phyloP scores from a whole-genome alignment of 2,113 vertebrate genomes.

The Regulus satrapa region DNA sequence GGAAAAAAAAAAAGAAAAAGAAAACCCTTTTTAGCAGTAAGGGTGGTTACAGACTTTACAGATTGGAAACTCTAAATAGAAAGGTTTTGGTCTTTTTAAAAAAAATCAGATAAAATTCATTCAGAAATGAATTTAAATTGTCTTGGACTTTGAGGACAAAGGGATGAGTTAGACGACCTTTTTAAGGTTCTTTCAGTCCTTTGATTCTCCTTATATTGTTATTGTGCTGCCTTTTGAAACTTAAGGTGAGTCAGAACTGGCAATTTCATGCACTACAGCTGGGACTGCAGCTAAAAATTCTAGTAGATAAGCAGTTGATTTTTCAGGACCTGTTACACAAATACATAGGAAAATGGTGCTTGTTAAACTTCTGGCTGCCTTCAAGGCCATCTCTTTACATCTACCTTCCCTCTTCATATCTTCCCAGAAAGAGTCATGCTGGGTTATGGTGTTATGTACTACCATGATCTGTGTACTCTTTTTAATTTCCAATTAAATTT shows the following conservation, averaged over 20 bases:
- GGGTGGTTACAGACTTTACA: neutral
- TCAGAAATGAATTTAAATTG: neutral
- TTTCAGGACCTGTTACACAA: neutral
- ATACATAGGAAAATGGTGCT: neutral
- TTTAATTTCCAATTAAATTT: neutral
- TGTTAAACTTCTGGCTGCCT: neutral
- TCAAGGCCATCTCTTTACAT: neutral
- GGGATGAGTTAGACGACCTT: neutral
- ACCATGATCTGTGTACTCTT: neutral
- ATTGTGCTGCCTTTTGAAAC: neutral
- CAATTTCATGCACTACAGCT: neutral
- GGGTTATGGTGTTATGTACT: neutral
- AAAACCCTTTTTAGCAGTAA: neutral
- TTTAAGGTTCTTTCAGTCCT: neutral
- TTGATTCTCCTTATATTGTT: neutral
- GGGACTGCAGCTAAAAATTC: neutral
- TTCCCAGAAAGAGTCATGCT: neutral
- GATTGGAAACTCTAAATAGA: neutral
- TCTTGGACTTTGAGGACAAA: neutral
- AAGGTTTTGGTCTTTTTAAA: neutral
- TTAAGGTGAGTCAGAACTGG: neutral
- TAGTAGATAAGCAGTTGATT: neutral
- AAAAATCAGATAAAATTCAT: neutral
- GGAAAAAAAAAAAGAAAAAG: rapidly evolving
- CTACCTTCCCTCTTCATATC: rapidly evolving